Percentiles rank a stretch among this genome's conserved stretches.
Evolutionary conservation across 2,888 invertebrate species (phyloP).

Genomic region (Heliconius ismenius): DNA sequence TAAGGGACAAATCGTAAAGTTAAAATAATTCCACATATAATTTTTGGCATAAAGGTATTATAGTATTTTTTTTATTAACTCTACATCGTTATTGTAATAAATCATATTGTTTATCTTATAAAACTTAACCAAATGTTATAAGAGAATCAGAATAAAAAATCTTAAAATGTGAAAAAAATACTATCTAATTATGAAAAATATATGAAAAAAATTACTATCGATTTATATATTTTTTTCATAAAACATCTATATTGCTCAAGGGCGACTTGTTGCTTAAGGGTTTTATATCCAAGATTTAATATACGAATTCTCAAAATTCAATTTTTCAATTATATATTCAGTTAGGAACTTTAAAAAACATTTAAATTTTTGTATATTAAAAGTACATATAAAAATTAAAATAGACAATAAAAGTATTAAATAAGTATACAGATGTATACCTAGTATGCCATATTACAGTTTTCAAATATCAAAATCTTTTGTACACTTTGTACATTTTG

Average conservation of each 20-base stretch:
- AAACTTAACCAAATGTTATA: background rate
- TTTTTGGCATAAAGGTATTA: background rate
- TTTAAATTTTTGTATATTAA: background rate
- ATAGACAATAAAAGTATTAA: background rate
- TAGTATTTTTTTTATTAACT: background rate
- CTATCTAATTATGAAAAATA: background rate
- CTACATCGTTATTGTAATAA: background rate
- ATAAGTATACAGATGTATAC: no score
- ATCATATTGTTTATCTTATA: background rate
- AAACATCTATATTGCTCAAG: background rate
- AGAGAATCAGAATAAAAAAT: background rate
- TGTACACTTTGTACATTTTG: background rate
- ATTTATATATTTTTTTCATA: background rate
- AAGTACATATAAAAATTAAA: background rate
- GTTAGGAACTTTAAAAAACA: background rate
- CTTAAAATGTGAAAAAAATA: background rate
- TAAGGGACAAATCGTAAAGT: background rate
- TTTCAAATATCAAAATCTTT: background rate
- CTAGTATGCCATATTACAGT: background rate
- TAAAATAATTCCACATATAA: no score
- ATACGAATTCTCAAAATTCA: background rate
- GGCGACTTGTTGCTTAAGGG: background rate
- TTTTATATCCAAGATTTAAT: background rate
- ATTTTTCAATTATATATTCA: background rate
- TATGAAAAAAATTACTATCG: background rate